Evolutionary conservation across 2,888 invertebrate genomes (phyloP).

Genomic region (Meandrusa payeni): DNA sequence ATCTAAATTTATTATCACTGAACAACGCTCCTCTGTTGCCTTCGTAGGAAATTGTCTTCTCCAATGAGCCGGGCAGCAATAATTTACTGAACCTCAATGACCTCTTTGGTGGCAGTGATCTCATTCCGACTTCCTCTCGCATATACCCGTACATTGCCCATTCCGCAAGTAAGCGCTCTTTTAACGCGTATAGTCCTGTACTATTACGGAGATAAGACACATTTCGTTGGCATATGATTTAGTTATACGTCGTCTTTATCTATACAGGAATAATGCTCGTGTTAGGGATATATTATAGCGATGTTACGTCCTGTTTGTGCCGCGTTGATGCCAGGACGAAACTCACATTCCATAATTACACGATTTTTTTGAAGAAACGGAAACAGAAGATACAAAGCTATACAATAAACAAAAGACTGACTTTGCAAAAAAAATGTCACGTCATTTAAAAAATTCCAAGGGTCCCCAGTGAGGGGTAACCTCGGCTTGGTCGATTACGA

Average conservation of each 20-base stretch:
- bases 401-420: no score
- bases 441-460: no score
- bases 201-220: slow-evolving; percentile 6
- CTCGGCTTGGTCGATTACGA: no score
- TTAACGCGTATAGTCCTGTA: slow-evolving; percentile 7
- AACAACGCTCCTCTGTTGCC: slow-evolving; percentile 61
- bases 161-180: slow-evolving; percentile 7
- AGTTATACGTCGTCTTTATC: slow-evolving; percentile 1
- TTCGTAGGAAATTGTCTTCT: slow-evolving; percentile 70
- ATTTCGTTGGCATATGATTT: neutral
- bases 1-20: slow-evolving; percentile 62
- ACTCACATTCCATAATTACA: no score
- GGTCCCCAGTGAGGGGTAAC: no score
- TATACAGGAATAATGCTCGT: no score
- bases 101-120: slow-evolving; percentile 34
- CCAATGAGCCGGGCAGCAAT: slow-evolving; percentile 65
- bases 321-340: no score
- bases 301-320: no score
- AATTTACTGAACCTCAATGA: slow-evolving; percentile 39
- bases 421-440: no score
- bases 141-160: slow-evolving; percentile 9
- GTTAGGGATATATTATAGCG: no score
- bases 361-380: no score
- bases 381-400: no score
- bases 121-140: slow-evolving; percentile 32